phyloP scores from a whole-genome alignment of 2,113 vertebrate species.

The Oncorhynchus mykiss region DNA sequence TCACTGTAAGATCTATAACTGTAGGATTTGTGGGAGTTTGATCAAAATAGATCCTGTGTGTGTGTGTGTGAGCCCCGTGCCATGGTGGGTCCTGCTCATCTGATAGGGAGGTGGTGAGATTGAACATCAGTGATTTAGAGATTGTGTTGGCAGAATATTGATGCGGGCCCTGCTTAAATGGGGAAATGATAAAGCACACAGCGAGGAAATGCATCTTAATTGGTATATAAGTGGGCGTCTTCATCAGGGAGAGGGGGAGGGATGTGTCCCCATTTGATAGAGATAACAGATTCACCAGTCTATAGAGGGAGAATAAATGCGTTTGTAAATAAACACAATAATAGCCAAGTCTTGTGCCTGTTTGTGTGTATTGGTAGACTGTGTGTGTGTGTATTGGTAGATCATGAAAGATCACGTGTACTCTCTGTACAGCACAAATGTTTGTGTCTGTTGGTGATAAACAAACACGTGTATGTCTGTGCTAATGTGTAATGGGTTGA shows the following conservation, averaged over 20 bases:
- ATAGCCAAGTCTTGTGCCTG: constrained; percentile 39
- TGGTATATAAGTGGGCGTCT: constrained; percentile 70
- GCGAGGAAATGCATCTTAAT: constrained; percentile 74
- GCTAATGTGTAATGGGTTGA: constrained; percentile 9
- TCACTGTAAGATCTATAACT: not conserved
- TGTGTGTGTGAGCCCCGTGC: not conserved
- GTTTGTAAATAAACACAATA: constrained; percentile 62
- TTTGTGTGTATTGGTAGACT: not conserved
- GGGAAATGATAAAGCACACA: constrained; percentile 64
- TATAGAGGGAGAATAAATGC: constrained; percentile 63
- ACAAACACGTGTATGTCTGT: constrained; percentile 16
- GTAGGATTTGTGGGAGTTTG: not conserved
- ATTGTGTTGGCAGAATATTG: constrained; percentile 69
- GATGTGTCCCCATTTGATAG: constrained; percentile 52
- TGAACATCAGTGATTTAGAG: constrained; percentile 57
- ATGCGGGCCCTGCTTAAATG: constrained; percentile 59
- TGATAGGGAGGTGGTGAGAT: constrained; percentile 47
- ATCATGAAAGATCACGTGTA: too few species aligned
- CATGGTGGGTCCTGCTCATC: constrained; percentile 42
- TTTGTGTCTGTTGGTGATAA: too few species aligned
- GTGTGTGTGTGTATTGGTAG: not conserved
- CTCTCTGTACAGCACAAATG: too few species aligned
- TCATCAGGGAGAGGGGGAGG: constrained; percentile 65
- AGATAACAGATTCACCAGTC: constrained; percentile 62
- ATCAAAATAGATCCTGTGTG: not conserved